These are phyloP conservation scores for human (Homo sapiens) DNA, from an alignment of 2,113 vertebrate genomes.

Conservation along the genomic window GRCh38 chr4:33520001-33520500, in stretches of 20 bases:
- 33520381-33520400: too few relatives aligned
- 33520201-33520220: not conserved
- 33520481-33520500: conserved; percentile 20
- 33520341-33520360: too few relatives aligned
- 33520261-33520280: not conserved
- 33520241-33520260: not conserved
- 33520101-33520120: not conserved
- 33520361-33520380: too few relatives aligned
- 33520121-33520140: conserved; percentile 12
- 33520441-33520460: too few relatives aligned
- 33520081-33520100: not conserved
- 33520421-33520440: too few relatives aligned
- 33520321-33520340: not conserved
- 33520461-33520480: too few relatives aligned
- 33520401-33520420: too few relatives aligned
- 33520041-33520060: not conserved
- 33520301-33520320: not conserved
- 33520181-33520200: not conserved
- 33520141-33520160: not conserved
- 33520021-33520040: not conserved
- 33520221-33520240: not conserved
- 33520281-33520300: not conserved
- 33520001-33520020: conserved; percentile 12
- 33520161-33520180: not conserved
- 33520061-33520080: not conserved